Conservation (phyloP, 1,140 invertebrate species). For the Pogonomyrmex barbatus region DNA sequence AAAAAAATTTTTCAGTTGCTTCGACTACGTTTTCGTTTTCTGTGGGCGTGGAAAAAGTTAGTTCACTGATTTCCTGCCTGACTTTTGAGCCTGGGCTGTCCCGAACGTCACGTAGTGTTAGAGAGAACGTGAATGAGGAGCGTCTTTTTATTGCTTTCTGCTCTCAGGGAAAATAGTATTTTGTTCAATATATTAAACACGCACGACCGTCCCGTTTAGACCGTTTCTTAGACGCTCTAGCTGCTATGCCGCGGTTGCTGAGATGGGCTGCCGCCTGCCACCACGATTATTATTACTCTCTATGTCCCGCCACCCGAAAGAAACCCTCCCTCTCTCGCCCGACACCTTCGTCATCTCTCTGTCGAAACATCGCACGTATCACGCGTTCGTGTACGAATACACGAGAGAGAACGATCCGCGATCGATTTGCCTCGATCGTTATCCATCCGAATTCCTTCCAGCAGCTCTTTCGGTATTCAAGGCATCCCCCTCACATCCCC, state of each 20-base stretch:
- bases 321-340: slow-evolving; percentile 20
- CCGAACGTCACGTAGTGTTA: slow-evolving; percentile 69
- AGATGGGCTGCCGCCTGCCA: slow-evolving; percentile 84
- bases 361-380: slow-evolving; percentile 73
- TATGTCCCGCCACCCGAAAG: slow-evolving; percentile 67
- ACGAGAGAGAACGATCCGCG: slow-evolving; percentile 49
- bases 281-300: slow-evolving; percentile 78
- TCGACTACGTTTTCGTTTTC: slow-evolving; percentile 41
- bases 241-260: slow-evolving; percentile 84
- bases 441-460: slow-evolving; percentile 34
- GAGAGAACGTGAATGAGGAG: slow-evolving; percentile 55
- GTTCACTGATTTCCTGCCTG: slow-evolving; percentile 71
- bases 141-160: slow-evolving; percentile 70
- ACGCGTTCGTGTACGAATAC: slow-evolving; percentile 71
- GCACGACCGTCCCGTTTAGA: slow-evolving; percentile 74
- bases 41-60: slow-evolving; percentile 49
- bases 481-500: slow-evolving; percentile 21
- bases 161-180: slow-evolving; percentile 73
- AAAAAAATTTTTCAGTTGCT: slow-evolving; percentile 35
- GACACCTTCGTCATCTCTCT: slow-evolving; percentile 47
- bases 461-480: slow-evolving; percentile 44
- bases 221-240: slow-evolving; percentile 81
- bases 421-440: slow-evolving; percentile 37
- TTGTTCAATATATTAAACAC: slow-evolving; percentile 75
- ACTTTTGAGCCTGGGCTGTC: slow-evolving; percentile 67